These are phyloP conservation scores for Perognathus longimembris DNA, from an alignment of 2,113 vertebrate species.

Conservation along the genomic window DNA sequence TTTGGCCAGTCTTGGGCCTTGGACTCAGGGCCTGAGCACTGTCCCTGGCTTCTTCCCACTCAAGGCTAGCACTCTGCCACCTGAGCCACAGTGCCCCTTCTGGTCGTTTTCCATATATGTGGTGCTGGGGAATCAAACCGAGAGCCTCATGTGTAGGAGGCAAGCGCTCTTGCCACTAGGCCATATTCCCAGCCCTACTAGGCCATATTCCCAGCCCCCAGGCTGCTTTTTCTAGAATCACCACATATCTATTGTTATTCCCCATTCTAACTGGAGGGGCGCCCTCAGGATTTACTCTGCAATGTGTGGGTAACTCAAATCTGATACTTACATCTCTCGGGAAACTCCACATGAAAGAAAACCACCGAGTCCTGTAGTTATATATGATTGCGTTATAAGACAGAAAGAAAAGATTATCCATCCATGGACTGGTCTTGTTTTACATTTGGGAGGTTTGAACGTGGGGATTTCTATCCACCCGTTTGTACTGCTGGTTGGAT, in stretches of 20 bases:
- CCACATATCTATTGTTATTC: background rate
- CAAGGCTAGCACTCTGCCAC: too few species aligned
- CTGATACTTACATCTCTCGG: accelerated
- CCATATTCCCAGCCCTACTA: too few species aligned
- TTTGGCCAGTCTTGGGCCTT: too few species aligned
- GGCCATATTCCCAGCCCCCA: too few species aligned
- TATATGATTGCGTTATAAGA: background rate
- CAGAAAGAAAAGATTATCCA: background rate
- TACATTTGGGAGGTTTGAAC: background rate
- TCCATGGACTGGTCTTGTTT: background rate
- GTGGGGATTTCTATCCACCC: accelerated
- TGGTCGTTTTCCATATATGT: too few species aligned
- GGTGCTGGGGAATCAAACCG: too few species aligned
- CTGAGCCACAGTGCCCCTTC: too few species aligned
- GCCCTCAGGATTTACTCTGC: background rate
- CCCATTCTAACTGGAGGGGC: accelerated
- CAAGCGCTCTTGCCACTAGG: too few species aligned
- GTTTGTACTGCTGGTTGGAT: background rate
- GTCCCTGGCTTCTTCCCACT: too few species aligned
- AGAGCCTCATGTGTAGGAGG: too few species aligned
- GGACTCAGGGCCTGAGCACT: too few species aligned
- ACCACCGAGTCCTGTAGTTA: background rate
- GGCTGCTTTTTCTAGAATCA: too few species aligned
- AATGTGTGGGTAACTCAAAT: accelerated
- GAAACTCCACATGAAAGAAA: background rate